Conservation (phyloP, 2,888 invertebrate genomes). For the Polymixis flavicincta region DNA sequence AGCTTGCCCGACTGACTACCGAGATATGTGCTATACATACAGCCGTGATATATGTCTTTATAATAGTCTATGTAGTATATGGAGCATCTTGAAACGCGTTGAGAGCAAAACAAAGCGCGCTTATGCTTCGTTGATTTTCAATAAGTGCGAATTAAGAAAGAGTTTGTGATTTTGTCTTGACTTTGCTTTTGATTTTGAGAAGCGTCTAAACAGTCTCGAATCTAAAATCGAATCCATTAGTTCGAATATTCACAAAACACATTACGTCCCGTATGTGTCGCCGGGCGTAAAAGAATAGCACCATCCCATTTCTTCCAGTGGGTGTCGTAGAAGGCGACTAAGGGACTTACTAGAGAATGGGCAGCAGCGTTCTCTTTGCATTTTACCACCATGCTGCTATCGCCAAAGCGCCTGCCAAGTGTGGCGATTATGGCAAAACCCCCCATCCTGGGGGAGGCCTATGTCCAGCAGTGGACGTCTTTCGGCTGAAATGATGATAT, state of each 20-base stretch:
- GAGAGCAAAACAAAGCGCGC: constrained; percentile 35
- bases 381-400: too few relatives aligned
- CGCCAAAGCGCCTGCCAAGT: too few relatives aligned
- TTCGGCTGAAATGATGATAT: too few relatives aligned
- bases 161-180: background rate
- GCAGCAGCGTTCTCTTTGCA: too few relatives aligned
- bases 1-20: constrained; percentile 88
- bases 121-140: constrained; percentile 5
- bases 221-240: background rate
- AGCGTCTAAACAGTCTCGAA: background rate
- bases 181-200: background rate
- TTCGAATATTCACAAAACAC: background rate
- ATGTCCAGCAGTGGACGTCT: too few relatives aligned
- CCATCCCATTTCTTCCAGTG: too few relatives aligned
- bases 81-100: constrained; percentile 49
- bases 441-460: too few relatives aligned
- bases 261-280: background rate
- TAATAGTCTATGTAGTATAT: constrained; percentile 48
- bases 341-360: too few relatives aligned
- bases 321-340: too few relatives aligned
- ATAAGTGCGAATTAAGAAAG: background rate
- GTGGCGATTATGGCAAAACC: too few relatives aligned
- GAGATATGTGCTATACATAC: constrained; percentile 75
- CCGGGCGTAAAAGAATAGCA: too few relatives aligned
- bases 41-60: constrained; percentile 63